Percentiles rank a stretch among this genome's conserved stretches.
phyloP scores from a whole-genome alignment of 2,888 invertebrate genomes.

The Biston stratarius region DNA sequence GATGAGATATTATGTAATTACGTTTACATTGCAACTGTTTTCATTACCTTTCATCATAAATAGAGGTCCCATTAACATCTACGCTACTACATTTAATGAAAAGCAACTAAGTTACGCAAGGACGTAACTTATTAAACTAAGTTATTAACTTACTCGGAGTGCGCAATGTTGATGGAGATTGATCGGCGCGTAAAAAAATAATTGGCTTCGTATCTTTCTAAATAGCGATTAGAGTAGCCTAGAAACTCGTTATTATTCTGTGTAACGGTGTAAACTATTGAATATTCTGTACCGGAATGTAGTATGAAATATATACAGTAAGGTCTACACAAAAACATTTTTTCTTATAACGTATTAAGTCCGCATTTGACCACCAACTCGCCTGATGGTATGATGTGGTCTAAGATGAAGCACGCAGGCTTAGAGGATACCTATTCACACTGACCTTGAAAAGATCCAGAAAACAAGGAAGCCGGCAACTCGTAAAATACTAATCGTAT shows the following conservation, averaged over 20 bases:
- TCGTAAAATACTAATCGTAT: too few relatives aligned
- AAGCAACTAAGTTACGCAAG: slow-evolving; percentile 42
- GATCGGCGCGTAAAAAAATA: slow-evolving; percentile 70
- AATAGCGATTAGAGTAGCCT: slow-evolving; percentile 25
- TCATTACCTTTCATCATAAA: too few relatives aligned
- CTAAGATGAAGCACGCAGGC: too few relatives aligned
- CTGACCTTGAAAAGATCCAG: too few relatives aligned
- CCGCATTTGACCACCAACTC: too few relatives aligned
- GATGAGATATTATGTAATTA: too few relatives aligned
- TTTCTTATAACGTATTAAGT: too few relatives aligned
- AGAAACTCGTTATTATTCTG: slow-evolving; percentile 17
- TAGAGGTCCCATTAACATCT: background rate
- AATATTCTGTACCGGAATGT: background rate
- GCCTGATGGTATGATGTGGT: too few relatives aligned
- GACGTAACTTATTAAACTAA: slow-evolving; percentile 43
- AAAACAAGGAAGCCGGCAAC: too few relatives aligned
- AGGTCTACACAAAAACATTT: background rate
- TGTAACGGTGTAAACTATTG: background rate
- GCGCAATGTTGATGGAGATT: slow-evolving; percentile 62
- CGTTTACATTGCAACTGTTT: too few relatives aligned
- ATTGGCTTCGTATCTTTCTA: slow-evolving; percentile 54
- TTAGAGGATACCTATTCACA: too few relatives aligned
- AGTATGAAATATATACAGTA: background rate
- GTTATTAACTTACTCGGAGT: slow-evolving; percentile 47
- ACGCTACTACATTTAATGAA: slow-evolving; percentile 15